A percentile compares a stretch with the other conserved stretches of the same genome.
Conservation (phyloP, 1,140 invertebrate genomes). For the Drosophila pandora region DNA sequence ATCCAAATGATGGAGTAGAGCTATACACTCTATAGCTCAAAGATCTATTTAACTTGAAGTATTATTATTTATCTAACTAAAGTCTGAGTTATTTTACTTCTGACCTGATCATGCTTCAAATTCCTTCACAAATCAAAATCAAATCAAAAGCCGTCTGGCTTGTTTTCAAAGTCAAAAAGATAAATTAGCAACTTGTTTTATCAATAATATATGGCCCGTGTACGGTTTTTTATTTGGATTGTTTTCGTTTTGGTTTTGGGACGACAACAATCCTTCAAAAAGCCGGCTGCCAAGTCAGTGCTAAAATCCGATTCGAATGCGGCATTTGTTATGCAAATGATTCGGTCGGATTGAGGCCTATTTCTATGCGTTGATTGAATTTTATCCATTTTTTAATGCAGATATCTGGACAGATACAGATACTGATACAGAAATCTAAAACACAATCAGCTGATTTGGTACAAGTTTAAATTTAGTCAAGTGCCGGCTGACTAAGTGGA, state of each 20-base stretch:
- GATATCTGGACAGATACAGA: not conserved
- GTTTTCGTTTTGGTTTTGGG: slow-evolving; percentile 28
- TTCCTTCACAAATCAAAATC: slow-evolving; percentile 37
- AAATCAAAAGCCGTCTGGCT: slow-evolving; percentile 60
- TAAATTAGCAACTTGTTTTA: slow-evolving; percentile 72
- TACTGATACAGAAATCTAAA: not conserved
- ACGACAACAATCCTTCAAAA: slow-evolving; percentile 50
- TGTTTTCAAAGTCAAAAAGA: slow-evolving; percentile 48
- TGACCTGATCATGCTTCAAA: slow-evolving; percentile 26
- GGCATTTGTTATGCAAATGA: slow-evolving; percentile 52
- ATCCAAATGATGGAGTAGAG: not conserved
- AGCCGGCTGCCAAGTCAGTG: slow-evolving; percentile 22
- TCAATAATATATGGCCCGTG: slow-evolving; percentile 28
- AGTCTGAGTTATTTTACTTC: slow-evolving; percentile 8
- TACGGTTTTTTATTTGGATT: not conserved
- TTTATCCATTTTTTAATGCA: not conserved
- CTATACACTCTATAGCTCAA: not conserved
- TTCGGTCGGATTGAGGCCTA: slow-evolving; percentile 22
- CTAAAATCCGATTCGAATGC: slow-evolving; percentile 14
- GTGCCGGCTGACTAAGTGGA: slow-evolving; percentile 9
- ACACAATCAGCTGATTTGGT: not conserved
- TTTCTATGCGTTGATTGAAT: slow-evolving; percentile 12
- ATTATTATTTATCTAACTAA: not conserved
- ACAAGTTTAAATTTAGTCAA: slow-evolving; percentile 21
- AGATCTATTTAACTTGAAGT: too few species aligned